Evolutionary conservation across 2,888 invertebrate genomes (phyloP).

Genomic region (Acronicta alni): DNA sequence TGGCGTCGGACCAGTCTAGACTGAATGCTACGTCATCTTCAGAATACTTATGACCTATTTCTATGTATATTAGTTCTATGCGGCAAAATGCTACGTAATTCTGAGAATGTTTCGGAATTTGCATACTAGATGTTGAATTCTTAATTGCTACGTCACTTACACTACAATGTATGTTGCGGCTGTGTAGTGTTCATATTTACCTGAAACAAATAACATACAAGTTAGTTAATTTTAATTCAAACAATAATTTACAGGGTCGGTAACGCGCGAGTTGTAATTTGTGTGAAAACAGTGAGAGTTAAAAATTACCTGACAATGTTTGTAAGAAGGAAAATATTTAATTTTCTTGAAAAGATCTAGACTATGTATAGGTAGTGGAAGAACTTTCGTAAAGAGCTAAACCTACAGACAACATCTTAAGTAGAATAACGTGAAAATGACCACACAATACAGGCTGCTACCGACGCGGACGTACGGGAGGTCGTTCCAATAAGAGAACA

Average conservation of each 20-base stretch:
- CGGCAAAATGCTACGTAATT: constrained; percentile 13
- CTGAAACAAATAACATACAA: constrained; percentile 52
- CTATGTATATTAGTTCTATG: constrained; percentile 21
- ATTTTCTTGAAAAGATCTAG: too few relatives aligned
- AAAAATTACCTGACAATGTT: too few relatives aligned
- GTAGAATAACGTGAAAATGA: constrained; percentile 2
- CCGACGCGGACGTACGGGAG: constrained; percentile 16
- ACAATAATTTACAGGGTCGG: too few relatives aligned
- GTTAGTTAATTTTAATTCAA: constrained; percentile 5
- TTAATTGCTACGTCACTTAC: constrained; percentile 10
- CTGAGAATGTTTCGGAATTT: constrained; percentile 1
- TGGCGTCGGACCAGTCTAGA: constrained; percentile 56
- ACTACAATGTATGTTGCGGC: not conserved
- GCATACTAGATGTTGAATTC: constrained; percentile 1
- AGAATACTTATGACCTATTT: constrained; percentile 37
- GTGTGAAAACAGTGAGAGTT: too few relatives aligned
- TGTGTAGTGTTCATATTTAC: constrained; percentile 37
- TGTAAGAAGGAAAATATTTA: too few relatives aligned
- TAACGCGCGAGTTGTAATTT: too few relatives aligned
- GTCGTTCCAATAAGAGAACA: constrained; percentile 22
- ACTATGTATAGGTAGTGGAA: too few relatives aligned
- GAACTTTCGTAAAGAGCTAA: too few relatives aligned
- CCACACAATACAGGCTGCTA: constrained; percentile 7
- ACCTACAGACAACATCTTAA: constrained; percentile 13
- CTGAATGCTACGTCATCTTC: constrained; percentile 27